Conservation (phyloP, 1,140 invertebrate species). For the Popillia japonica region DNA sequence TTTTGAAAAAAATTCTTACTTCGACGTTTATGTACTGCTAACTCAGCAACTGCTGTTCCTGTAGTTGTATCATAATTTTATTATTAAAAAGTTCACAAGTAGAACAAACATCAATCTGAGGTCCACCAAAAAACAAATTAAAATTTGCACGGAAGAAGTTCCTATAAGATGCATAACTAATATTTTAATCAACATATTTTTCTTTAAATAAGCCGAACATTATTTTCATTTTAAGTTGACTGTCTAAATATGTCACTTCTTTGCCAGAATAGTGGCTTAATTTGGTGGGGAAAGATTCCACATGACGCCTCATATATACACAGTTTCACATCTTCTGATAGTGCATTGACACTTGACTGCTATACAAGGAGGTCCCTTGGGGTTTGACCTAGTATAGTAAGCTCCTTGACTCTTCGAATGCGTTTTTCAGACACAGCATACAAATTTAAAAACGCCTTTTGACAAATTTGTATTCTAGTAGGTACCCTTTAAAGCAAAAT, state of each 20-base stretch:
- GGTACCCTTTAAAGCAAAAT: too few relatives aligned
- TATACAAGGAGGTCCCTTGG: not conserved
- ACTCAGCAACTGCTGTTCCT: conserved; percentile 23
- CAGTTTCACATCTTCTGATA: conserved; percentile 6
- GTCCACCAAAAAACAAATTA: conserved; percentile 21
- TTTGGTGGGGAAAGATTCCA: conserved; percentile 29
- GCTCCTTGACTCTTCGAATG: conserved; percentile 29
- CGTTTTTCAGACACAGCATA: conserved; percentile 22
- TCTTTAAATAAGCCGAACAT: conserved; percentile 27
- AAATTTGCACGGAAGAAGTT: conserved; percentile 24
- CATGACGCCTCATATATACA: conserved; percentile 4
- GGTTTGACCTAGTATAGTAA: conserved; percentile 13
- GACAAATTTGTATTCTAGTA: not conserved
- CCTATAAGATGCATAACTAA: conserved; percentile 17
- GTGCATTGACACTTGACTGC: conserved; percentile 6
- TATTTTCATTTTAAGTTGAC: conserved; percentile 19
- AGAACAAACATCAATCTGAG: conserved; percentile 36
- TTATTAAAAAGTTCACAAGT: conserved; percentile 27
- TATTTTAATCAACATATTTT: not conserved
- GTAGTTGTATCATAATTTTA: conserved; percentile 36
- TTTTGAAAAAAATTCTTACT: conserved; percentile 20
- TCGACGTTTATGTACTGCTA: conserved; percentile 35
- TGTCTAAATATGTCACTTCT: conserved; percentile 19
- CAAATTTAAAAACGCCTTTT: conserved; percentile 23
- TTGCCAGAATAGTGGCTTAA: conserved; percentile 1